Conservation (phyloP, 2,888 invertebrate genomes). For the Baronia brevicornis region DNA sequence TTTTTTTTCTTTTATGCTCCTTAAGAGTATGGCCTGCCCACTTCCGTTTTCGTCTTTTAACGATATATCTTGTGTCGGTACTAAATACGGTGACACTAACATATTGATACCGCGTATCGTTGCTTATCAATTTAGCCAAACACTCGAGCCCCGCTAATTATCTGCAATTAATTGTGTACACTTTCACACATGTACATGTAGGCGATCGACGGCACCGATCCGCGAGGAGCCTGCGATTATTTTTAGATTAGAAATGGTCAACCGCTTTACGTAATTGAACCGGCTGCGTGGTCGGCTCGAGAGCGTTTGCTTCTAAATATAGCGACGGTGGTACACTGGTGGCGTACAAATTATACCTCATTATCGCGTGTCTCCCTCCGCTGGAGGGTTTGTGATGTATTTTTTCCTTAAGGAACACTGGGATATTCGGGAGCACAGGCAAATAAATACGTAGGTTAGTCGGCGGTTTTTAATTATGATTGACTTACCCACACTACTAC, state of each 20-base stretch:
- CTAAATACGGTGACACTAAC: not conserved
- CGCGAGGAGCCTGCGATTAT: constrained; percentile 72
- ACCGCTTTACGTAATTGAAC: constrained; percentile 75
- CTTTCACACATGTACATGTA: constrained; percentile 71
- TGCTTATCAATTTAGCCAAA: constrained; percentile 5
- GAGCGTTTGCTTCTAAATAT: constrained; percentile 71
- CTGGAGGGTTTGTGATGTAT: constrained; percentile 66
- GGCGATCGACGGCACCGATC: constrained; percentile 69
- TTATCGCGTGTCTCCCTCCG: constrained; percentile 73
- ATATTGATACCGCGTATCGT: not conserved
- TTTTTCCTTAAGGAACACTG: too few relatives aligned
- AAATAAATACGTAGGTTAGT: too few relatives aligned
- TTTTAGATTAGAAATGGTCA: constrained; percentile 77
- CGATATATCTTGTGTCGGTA: too few relatives aligned
- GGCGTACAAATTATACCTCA: constrained; percentile 70
- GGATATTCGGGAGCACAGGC: too few relatives aligned
- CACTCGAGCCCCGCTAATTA: constrained; percentile 18
- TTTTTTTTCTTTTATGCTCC: too few relatives aligned
- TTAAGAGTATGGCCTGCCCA: too few relatives aligned
- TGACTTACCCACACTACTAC: too few relatives aligned
- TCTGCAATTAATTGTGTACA: constrained; percentile 59
- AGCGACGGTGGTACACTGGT: constrained; percentile 55
- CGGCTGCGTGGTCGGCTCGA: constrained; percentile 69
- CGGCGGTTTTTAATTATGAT: too few relatives aligned
- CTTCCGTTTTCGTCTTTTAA: too few relatives aligned